Evolutionary conservation across 2,113 vertebrate species (phyloP), one percentile per base, ranked within the genome.

Genomic region (Eubucco bourcierii): DNA sequence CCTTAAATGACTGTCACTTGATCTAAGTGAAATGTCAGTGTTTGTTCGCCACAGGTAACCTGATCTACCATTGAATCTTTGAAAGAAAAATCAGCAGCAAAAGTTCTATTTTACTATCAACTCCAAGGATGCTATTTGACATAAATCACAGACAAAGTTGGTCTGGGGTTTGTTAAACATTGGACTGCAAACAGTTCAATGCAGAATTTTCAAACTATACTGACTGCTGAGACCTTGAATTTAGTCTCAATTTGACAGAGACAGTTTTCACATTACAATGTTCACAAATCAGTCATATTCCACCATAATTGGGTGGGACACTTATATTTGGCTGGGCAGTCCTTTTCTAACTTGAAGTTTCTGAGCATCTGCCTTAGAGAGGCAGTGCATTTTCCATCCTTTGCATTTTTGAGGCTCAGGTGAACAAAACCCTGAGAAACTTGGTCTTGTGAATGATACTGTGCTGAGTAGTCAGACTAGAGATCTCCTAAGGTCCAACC

Each of bases 261-360:
- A 44, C 5, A 44, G 15, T 6, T 44, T 44, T 44, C 41, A 44
- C 6, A 44, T 10, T 44, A 14, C 10, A 12, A 61, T 1, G 0
- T 14, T 74, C 39, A 28, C 14, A 37, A 60, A 18, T 28, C 21
- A 33, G 0, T n/a, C 31, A 18, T 20, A 14, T 46, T 53, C 31
- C n/a, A 66, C 25, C 12, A 3, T 4, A 6, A 14, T 20, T 55
- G 24, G 14, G 15, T 0, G 1, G 11, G 15, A 66, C 9, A 19
- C 15, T 41, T 11, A 27, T 4, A 15, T 28, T 33, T 44, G 25
- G 19, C 28, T 60, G 20, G 15, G 16, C 24, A 56, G 37, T 28
- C 0, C 10, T 73, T 64, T 33, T 34, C 56, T 66, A 24, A 31
- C 31, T 14, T 33, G 21, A 24, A 53, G 21, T 6, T 71, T 17